Conservation (phyloP, 2,113 vertebrate species). For the Himantopus leucocephalus region DNA sequence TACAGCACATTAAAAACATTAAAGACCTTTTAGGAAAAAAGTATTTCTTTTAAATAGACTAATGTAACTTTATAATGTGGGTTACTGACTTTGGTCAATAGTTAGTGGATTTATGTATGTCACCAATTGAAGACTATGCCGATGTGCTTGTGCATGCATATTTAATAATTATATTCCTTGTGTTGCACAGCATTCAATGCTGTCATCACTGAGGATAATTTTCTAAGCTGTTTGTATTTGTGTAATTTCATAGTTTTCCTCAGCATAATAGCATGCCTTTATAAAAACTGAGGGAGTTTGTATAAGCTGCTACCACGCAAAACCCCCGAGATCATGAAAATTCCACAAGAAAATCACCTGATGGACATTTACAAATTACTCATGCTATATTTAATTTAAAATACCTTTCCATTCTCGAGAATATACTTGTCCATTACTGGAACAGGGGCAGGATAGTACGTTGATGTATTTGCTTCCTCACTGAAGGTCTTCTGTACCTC, state of each 20-base stretch:
- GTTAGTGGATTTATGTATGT: background rate
- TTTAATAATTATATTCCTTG: background rate
- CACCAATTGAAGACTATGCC: background rate
- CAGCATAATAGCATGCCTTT: background rate
- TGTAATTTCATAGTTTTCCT: background rate
- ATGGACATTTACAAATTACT: slow-evolving; percentile 16
- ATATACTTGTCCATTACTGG: slow-evolving; percentile 86
- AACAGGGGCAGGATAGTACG: slow-evolving; percentile 79
- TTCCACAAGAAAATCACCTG: background rate
- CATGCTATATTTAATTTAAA: slow-evolving; percentile 64
- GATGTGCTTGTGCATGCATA: background rate
- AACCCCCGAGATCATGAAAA: background rate
- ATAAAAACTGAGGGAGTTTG: background rate
- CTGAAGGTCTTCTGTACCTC: slow-evolving; percentile 80
- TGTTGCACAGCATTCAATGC: background rate
- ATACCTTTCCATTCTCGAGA: slow-evolving; percentile 87
- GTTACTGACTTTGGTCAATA: background rate
- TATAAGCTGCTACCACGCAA: background rate
- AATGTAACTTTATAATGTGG: background rate
- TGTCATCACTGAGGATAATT: background rate
- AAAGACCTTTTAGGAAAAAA: background rate
- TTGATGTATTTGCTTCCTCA: slow-evolving; percentile 84
- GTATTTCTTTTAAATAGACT: background rate
- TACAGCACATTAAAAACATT: background rate
- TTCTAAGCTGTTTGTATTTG: background rate